phyloP scores from a whole-genome alignment of 2,113 vertebrate genomes.

The Sinosuthora webbiana region DNA sequence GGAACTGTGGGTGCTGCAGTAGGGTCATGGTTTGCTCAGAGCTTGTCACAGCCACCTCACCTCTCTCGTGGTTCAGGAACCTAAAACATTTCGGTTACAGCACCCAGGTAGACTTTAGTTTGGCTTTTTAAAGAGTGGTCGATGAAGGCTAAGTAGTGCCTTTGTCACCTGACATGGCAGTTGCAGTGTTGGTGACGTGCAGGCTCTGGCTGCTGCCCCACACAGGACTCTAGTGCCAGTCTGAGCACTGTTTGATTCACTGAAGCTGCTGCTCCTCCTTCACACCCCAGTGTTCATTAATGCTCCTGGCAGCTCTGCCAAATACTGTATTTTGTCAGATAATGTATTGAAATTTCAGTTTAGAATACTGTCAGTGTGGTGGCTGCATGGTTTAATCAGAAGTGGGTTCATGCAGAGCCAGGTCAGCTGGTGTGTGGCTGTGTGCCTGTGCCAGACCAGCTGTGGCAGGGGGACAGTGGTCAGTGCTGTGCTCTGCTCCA shows the following conservation, averaged over 20 bases:
- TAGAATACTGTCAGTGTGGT: background rate
- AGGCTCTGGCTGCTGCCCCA: background rate
- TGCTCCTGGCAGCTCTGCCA: background rate
- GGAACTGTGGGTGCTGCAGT: background rate
- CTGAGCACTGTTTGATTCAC: background rate
- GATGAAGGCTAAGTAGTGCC: background rate
- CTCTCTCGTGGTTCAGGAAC: rapidly evolving
- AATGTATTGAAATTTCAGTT: background rate
- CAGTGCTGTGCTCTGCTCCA: background rate
- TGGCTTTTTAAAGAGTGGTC: background rate
- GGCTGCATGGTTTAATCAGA: background rate
- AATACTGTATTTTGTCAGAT: background rate
- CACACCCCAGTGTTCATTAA: background rate
- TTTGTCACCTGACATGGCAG: background rate
- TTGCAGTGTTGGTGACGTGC: background rate
- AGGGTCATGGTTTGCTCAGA: background rate
- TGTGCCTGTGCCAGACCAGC: background rate
- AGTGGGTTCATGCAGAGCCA: background rate
- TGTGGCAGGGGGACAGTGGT: rapidly evolving
- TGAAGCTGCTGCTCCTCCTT: background rate
- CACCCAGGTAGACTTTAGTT: background rate
- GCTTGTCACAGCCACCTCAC: background rate
- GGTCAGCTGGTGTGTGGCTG: background rate
- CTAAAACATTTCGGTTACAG: background rate
- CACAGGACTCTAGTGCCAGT: background rate